A percentile compares a stretch with the other conserved stretches of the same genome.
Evolutionary conservation across 2,888 invertebrate species (phyloP).

Genomic region (Antheraea assamensis): DNA sequence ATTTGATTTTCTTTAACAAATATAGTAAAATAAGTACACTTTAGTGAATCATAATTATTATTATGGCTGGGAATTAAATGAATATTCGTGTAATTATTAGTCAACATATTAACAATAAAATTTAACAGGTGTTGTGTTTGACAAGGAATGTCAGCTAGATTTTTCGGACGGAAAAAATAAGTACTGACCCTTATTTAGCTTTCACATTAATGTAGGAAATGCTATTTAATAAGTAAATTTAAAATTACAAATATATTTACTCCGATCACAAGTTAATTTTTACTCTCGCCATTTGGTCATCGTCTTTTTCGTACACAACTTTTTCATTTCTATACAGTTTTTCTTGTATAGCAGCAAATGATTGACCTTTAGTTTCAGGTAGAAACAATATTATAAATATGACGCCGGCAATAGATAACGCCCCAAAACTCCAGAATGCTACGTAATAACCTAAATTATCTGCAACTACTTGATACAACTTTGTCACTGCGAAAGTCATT

Average conservation of each 20-base stretch:
- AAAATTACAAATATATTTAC: constrained; percentile 8
- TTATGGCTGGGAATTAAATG: not conserved
- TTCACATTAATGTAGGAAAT: constrained; percentile 9
- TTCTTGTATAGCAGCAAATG: constrained; percentile 82
- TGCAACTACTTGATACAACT: constrained; percentile 80
- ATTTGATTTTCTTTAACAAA: not conserved
- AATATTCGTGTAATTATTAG: not conserved
- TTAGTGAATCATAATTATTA: not conserved
- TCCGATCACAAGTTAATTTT: constrained; percentile 54
- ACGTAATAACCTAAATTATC: constrained; percentile 76
- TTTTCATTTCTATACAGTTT: constrained; percentile 65
- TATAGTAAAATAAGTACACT: not conserved
- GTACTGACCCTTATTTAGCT: constrained; percentile 21
- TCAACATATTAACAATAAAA: not conserved
- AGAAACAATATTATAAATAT: constrained; percentile 76
- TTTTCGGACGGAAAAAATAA: constrained; percentile 37
- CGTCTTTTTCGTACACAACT: constrained; percentile 63
- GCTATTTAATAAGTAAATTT: constrained; percentile 8
- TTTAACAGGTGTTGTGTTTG: not conserved
- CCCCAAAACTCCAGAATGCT: constrained; percentile 81
- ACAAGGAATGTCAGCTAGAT: constrained; percentile 31
- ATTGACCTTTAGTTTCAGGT: constrained; percentile 84
- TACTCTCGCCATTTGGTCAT: constrained; percentile 60
- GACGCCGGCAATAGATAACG: constrained; percentile 75
- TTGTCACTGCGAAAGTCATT: constrained; percentile 82